Base-by-base conservation (phyloP, 2,113 vertebrate genomes). In the Zosterops pallidus region DNA sequence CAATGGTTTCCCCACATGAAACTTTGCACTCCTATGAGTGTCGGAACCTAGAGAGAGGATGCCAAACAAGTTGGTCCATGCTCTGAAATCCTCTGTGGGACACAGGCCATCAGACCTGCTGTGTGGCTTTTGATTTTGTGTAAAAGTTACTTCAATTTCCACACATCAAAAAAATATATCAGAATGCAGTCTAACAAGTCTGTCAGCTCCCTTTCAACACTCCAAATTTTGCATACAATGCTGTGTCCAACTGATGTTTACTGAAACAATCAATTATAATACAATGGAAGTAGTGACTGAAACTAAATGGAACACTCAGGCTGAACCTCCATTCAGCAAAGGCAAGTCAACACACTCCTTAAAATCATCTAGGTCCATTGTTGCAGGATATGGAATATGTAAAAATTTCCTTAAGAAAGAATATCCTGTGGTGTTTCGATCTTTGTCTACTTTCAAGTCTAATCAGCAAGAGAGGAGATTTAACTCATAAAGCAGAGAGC, bases 141-240 rank as follows among this genome's bases (percentile, higher is more conserved):
- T 19, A 55, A 75, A 95, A 86, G 52, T 47, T 53, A 42, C 64
- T 67, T 63, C 44, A 6, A 69, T 82, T 89, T 95, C 76, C 37
- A 70, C 69, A 28, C 42, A 74, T 71, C 60, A n/a, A 69, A 78
- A 78, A 91, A 76, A 55, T 5, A 5, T 18, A 69, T 12, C 37
- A 89, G 86, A 84, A 94, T 77, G 81, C 12, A 42, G 91, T 31
- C 81, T 52, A 44, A 67, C 86, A 49, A 83, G 92, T 85, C 92
- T 41, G 50, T 21, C 81, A 26, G 39, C 83, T 90, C 47, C n/a
- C 52, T 70, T 59, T 37, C 47, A 69, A 56, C 67, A 44, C 20
- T 60, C 28, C 50, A 47, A 15, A 33, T 65, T 79, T 57, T 80
- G 74, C 59, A 55, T 33, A 55, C 50, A 44, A 31, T 83, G 42